A percentile compares a stretch with the other conserved stretches of the same genome.
These are phyloP conservation scores for Amiota mariae DNA, from an alignment of 2,888 invertebrate species.

Conservation along the genomic window DNA sequence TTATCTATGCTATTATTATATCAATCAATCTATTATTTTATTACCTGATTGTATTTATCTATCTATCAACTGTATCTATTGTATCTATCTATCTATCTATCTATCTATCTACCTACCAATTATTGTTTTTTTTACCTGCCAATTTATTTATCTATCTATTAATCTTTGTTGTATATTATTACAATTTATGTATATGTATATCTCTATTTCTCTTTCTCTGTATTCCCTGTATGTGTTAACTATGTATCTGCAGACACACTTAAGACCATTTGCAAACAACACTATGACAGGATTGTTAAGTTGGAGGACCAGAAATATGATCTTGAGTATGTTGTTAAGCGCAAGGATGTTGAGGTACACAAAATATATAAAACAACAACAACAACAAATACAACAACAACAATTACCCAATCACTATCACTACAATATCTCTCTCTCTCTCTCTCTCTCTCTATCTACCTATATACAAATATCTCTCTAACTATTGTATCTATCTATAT, in stretches of 20 bases:
- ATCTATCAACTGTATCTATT: constrained; percentile 1
- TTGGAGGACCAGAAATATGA: constrained; percentile 98
- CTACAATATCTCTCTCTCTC: constrained; percentile 31
- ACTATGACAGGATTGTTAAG: constrained; percentile 89
- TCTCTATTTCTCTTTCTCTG: background rate
- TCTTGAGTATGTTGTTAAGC: constrained; percentile 97
- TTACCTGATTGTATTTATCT: background rate
- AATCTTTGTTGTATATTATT: constrained; percentile 23
- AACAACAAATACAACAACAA: constrained; percentile 18
- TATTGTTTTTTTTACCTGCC: too few relatives aligned
- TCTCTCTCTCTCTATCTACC: constrained; percentile 27
- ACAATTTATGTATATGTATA: constrained; percentile 8
- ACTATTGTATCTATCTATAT: constrained; percentile 30
- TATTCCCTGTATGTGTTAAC: too few relatives aligned
- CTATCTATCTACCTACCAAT: background rate
- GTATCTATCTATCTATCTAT: background rate
- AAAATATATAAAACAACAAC: constrained; percentile 37
- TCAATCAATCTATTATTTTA: too few relatives aligned
- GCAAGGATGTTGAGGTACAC: constrained; percentile 98
- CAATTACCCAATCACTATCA: constrained; percentile 17
- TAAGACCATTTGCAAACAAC: constrained; percentile 85
- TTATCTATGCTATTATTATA: too few relatives aligned
- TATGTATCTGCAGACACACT: constrained; percentile 80
- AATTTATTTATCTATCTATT: constrained; percentile 17
- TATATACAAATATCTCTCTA: background rate